phyloP scores from a whole-genome alignment of 2,113 vertebrate genomes.

The Catharus bicknelli region DNA sequence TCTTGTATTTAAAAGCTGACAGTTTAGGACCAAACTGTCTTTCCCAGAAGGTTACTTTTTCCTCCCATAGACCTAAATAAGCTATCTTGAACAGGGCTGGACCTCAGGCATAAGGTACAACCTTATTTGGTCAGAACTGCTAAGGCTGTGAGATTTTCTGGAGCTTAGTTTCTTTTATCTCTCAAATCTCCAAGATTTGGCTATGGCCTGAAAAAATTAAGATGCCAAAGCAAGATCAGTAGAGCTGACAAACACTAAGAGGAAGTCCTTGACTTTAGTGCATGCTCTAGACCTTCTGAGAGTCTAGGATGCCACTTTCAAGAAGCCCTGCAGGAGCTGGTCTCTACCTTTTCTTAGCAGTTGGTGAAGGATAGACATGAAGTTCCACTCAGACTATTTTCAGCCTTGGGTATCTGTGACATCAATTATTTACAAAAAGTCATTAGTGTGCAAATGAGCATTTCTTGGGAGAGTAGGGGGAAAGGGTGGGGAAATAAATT shows the following conservation, averaged over 20 bases:
- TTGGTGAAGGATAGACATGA: not conserved
- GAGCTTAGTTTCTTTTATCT: not conserved
- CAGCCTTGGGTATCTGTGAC: not conserved
- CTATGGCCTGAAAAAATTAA: not conserved
- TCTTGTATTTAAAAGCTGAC: not conserved
- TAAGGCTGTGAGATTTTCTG: not conserved
- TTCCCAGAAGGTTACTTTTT: not conserved
- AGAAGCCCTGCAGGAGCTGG: not conserved
- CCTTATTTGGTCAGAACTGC: not conserved
- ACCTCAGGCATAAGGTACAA: not conserved
- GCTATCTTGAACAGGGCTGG: not conserved
- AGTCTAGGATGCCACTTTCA: not conserved
- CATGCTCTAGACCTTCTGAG: not conserved
- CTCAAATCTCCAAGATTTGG: not conserved
- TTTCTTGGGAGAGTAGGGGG: not conserved
- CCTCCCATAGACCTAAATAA: not conserved
- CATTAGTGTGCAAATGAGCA: not conserved
- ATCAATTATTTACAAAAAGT: not conserved
- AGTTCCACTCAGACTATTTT: not conserved
- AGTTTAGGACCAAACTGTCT: not conserved
- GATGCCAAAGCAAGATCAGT: not conserved
- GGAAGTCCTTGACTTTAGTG: not conserved
- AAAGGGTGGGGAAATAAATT: not conserved
- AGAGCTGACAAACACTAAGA: not conserved
- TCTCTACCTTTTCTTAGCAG: not conserved